These are phyloP conservation scores for Trichomycterus rosablanca DNA, from an alignment of 2,113 vertebrate species.

Conservation along the genomic window DNA sequence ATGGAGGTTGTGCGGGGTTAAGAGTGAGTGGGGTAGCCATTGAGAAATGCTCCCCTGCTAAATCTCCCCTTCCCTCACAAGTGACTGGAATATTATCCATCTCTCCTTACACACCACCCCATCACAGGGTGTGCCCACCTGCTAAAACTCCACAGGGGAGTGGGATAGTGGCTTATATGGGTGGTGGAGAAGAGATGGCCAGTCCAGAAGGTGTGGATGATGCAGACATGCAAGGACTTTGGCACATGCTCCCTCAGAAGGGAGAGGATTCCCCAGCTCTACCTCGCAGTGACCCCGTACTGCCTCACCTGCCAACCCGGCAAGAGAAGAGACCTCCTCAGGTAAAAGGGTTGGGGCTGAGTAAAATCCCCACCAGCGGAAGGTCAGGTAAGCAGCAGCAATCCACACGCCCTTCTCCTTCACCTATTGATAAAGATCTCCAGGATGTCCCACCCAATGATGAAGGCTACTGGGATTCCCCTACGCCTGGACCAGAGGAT, in stretches of 20 bases:
- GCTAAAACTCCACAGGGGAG: conserved; percentile 74
- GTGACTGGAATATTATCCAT: conserved; percentile 51
- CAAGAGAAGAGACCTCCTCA: conserved; percentile 56
- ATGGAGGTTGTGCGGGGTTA: conserved; percentile 55
- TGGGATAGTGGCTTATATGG: conserved; percentile 87
- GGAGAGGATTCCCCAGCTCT: conserved; percentile 67
- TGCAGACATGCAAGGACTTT: conserved; percentile 89
- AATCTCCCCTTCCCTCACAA: conserved; percentile 49
- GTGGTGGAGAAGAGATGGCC: conserved; percentile 98
- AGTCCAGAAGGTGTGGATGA: conserved; percentile 91
- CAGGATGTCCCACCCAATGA: conserved; percentile 77
- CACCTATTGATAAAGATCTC: conserved; percentile 76
- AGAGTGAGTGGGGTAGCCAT: conserved; percentile 38
- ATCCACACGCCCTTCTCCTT: conserved; percentile 51
- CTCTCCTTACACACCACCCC: conserved; percentile 48
- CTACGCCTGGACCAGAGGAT: conserved; percentile 82
- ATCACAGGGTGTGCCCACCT: conserved; percentile 49
- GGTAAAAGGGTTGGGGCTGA: conserved; percentile 63
- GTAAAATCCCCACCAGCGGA: conserved; percentile 68
- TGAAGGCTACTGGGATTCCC: conserved; percentile 94
- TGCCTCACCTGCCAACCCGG: conserved; percentile 41
- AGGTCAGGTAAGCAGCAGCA: conserved; percentile 50
- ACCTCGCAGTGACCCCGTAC: conserved; percentile 56
- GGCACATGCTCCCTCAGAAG: conserved; percentile 87
- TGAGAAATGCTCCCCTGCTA: conserved; percentile 55